phyloP scores from a whole-genome alignment of 2,888 invertebrate species.

The Hanleya hanleyi region DNA sequence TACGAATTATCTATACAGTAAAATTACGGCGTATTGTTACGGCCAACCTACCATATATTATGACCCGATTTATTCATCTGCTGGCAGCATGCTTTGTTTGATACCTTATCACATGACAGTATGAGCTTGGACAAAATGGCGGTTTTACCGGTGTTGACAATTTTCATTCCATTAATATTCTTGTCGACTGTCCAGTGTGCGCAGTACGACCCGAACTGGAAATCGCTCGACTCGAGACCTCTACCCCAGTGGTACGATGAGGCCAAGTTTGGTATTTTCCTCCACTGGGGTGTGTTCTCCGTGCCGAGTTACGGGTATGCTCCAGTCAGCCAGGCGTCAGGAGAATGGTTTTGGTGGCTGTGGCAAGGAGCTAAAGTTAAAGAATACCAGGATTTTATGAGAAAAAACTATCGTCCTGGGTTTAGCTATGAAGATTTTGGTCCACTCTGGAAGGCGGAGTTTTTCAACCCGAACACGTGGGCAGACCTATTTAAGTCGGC shows the following conservation, averaged over 20 bases:
- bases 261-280: conserved; percentile 75
- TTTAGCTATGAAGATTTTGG: conserved; percentile 96
- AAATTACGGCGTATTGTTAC: too few species aligned
- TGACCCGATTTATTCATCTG: too few species aligned
- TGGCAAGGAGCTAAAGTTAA: conserved; percentile 77
- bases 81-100: too few species aligned
- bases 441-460: conserved; percentile 86
- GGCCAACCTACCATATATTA: too few species aligned
- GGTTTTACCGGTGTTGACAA: too few species aligned
- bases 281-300: conserved; percentile 75
- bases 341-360: conserved; percentile 93
- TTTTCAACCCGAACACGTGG: conserved; percentile 90
- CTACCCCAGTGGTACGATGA: conserved; percentile 74
- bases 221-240: conserved; percentile 70
- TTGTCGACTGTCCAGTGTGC: too few species aligned
- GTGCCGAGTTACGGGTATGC: conserved; percentile 59
- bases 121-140: too few species aligned
- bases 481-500: conserved; percentile 85
- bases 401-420: conserved; percentile 85
- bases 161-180: too few species aligned
- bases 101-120: too few species aligned
- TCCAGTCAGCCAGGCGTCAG: conserved; percentile 13
- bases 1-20: too few species aligned
- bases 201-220: conserved; percentile 61
- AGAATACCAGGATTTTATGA: conserved; percentile 80